Percentiles rank a stretch among this genome's conserved stretches.
These are phyloP conservation scores for Chromoteleia sp. DNA, from an alignment of 2,888 invertebrate species.

Conservation along the genomic window DNA sequence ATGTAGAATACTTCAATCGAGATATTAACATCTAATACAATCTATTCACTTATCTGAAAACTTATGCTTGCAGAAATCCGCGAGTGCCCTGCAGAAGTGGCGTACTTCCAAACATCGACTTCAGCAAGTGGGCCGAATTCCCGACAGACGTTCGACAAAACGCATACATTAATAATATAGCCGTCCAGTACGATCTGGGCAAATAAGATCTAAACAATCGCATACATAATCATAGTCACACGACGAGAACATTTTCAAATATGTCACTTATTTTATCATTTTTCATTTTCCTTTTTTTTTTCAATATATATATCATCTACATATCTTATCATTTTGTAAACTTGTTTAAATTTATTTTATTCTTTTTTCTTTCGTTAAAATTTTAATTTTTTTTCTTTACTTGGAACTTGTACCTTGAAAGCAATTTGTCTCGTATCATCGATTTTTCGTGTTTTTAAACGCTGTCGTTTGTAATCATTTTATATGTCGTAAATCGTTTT, in stretches of 20 bases:
- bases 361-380: too few species aligned
- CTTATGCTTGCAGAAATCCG: constrained; percentile 90
- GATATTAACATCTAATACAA: constrained; percentile 71
- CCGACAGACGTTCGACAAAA: constrained; percentile 85
- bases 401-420: constrained; percentile 70
- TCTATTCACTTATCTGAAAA: constrained; percentile 69
- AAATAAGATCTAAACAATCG: constrained; percentile 76
- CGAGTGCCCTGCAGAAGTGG: constrained; percentile 96
- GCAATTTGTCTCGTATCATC: constrained; percentile 44
- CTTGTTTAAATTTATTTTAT: constrained; percentile 38
- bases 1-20: constrained; percentile 71
- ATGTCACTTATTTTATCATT: constrained; percentile 37
- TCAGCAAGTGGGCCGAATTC: constrained; percentile 95
- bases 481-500: constrained; percentile 39
- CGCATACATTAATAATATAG: constrained; percentile 89
- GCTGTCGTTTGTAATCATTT: constrained; percentile 50
- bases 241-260: constrained; percentile 62
- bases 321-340: constrained; percentile 54
- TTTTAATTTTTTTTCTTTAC: constrained; percentile 43
- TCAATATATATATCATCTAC: constrained; percentile 65
- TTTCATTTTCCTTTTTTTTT: constrained; percentile 24
- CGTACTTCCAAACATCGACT: constrained; percentile 93
- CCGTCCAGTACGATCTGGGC: constrained; percentile 85
- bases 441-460: constrained; percentile 40
- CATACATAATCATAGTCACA: constrained; percentile 61